Evolutionary conservation across 1,140 invertebrate genomes (phyloP).

Genomic region (Drosophila sp.): DNA sequence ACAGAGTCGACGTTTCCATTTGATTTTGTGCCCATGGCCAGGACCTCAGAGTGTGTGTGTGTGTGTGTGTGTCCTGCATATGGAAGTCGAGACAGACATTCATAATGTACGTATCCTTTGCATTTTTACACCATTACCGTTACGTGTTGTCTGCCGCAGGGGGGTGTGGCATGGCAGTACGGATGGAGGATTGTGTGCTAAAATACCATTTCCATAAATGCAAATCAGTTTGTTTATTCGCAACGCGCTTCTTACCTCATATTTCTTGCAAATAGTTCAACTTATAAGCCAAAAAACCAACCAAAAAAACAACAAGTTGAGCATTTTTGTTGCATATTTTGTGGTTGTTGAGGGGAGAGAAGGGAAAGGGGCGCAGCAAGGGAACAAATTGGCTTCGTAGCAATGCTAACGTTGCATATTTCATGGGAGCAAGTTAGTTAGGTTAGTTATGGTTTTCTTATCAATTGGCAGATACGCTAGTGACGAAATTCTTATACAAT

Average conservation of each 20-base stretch:
- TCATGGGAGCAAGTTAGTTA: constrained; percentile 17
- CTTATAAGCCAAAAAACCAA: constrained; percentile 53
- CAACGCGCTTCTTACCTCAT: constrained; percentile 45
- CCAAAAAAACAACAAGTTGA: constrained; percentile 2
- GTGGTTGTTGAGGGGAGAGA: no score
- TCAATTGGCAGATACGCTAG: constrained; percentile 17
- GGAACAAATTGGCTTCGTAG: constrained; percentile 29
- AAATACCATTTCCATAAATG: constrained; percentile 80
- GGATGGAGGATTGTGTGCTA: constrained; percentile 45
- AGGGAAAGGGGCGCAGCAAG: constrained; percentile 11
- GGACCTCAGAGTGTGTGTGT: neutral
- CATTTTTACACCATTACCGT: constrained; percentile 72
- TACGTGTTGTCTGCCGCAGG: constrained; percentile 47
- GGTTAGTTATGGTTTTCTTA: constrained; percentile 15
- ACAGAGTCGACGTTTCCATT: constrained; percentile 67
- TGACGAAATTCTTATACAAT: neutral
- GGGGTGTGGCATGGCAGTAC: neutral
- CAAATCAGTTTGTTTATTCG: constrained; percentile 80
- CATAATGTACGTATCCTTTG: constrained; percentile 59
- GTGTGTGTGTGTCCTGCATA: neutral
- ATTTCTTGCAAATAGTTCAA: constrained; percentile 77
- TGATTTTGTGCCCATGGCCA: constrained; percentile 50
- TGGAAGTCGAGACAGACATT: constrained; percentile 38
- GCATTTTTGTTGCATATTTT: constrained; percentile 61
- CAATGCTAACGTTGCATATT: constrained; percentile 26